phyloP scores from a whole-genome alignment of 2,888 invertebrate species.

The Miltochrista miniata region DNA sequence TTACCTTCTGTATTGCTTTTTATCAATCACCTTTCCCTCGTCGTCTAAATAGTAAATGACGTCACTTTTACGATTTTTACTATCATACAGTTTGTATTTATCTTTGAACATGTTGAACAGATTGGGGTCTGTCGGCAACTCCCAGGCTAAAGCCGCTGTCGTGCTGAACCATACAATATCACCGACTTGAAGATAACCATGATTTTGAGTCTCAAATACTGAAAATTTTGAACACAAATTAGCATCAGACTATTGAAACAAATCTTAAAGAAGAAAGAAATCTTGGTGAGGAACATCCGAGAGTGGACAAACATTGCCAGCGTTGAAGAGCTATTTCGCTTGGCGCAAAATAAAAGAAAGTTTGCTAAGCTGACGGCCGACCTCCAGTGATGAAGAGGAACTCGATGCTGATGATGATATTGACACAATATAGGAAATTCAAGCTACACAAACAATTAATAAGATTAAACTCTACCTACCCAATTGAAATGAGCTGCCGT shows the following conservation, averaged over 20 bases:
- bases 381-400: no score
- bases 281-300: no score
- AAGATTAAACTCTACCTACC: constrained; percentile 52
- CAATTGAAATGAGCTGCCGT: constrained; percentile 85
- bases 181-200: constrained; percentile 82
- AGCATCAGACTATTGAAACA: neutral
- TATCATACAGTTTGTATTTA: constrained; percentile 38
- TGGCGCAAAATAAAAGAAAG: no score
- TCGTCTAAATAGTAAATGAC: constrained; percentile 63
- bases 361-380: no score
- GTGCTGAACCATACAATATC: constrained; percentile 87
- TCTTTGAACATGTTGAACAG: constrained; percentile 53
- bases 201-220: constrained; percentile 86
- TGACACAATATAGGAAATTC: no score
- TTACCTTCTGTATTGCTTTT: constrained; percentile 64
- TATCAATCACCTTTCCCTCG: constrained; percentile 61
- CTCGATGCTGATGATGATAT: no score
- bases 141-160: constrained; percentile 91
- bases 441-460: no score
- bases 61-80: constrained; percentile 52
- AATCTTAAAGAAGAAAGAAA: neutral
- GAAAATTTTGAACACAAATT: constrained; percentile 30
- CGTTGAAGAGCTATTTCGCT: no score
- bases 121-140: constrained; percentile 85
- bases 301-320: no score